phyloP scores from a whole-genome alignment of 2,797 vertebrate genomes.

The Tolypeutes matacus region DNA sequence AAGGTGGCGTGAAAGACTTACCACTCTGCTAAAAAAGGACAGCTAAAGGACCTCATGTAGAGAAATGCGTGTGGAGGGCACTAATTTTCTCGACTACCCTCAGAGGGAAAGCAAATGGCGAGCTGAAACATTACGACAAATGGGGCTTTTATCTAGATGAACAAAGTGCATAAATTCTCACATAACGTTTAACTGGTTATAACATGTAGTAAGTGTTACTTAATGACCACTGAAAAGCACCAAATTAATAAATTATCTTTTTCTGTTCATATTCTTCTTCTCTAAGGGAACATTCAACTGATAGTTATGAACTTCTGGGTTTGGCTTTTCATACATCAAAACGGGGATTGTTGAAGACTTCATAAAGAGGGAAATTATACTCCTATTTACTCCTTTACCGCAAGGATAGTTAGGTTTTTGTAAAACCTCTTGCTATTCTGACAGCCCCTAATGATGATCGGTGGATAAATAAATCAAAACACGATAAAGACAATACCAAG shows the following conservation, averaged over 20 bases:
- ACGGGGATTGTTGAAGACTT: background rate
- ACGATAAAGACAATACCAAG: background rate
- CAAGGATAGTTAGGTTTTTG: background rate
- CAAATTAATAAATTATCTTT: background rate
- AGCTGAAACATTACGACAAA: background rate
- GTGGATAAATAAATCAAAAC: background rate
- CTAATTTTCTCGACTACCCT: background rate
- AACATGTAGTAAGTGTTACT: background rate
- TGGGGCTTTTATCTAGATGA: background rate
- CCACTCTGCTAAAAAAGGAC: background rate
- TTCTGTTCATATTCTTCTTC: background rate
- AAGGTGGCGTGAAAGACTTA: background rate
- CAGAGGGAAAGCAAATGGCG: background rate
- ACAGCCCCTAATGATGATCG: background rate
- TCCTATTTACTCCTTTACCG: background rate
- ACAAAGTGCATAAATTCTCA: background rate
- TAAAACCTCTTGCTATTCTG: background rate
- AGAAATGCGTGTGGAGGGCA: background rate
- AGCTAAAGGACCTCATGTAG: background rate
- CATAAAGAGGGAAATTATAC: background rate
- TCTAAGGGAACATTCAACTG: background rate
- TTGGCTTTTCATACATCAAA: background rate
- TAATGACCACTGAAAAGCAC: background rate
- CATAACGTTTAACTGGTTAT: background rate
- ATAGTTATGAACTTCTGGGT: background rate